Evolutionary conservation across 2,113 vertebrate species (phyloP).

Genomic region (Synodontis membranacea): DNA sequence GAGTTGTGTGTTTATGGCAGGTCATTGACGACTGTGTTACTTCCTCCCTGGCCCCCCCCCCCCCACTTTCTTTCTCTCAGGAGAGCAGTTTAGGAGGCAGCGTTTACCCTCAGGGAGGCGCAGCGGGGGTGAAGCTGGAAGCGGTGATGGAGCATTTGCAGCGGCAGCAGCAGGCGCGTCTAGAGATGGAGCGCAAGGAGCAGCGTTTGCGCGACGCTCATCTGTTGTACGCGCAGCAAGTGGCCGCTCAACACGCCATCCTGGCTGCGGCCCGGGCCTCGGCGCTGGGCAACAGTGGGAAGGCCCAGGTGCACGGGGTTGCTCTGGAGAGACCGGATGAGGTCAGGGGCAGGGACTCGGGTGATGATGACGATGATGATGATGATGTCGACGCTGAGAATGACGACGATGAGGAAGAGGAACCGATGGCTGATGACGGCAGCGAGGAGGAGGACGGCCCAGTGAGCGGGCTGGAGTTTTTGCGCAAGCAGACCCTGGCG

Average conservation of each 20-base stretch:
- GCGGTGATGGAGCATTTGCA: conserved; percentile 92
- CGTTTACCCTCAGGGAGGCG: conserved; percentile 75
- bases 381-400: conserved; percentile 58
- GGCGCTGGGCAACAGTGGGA: conserved; percentile 70
- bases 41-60: conserved; percentile 26
- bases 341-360: conserved; percentile 73
- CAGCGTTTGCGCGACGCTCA: conserved; percentile 83
- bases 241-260: conserved; percentile 81
- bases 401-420: conserved; percentile 66
- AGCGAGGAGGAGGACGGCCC: conserved; percentile 63
- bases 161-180: conserved; percentile 80
- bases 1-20: conserved; percentile 30
- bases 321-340: conserved; percentile 82
- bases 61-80: conserved; percentile 59
- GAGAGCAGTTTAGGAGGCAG: conserved; percentile 73
- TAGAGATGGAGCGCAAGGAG: conserved; percentile 89
- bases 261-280: conserved; percentile 78
- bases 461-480: conserved; percentile 79
- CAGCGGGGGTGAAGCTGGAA: conserved; percentile 83
- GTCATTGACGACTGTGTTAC: conserved; percentile 41
- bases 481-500: conserved; percentile 81
- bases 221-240: conserved; percentile 85
- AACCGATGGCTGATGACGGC: conserved; percentile 76
- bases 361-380: conserved; percentile 58
- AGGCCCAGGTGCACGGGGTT: conserved; percentile 74